A percentile compares a stretch with the other conserved stretches of the same genome.
Evolutionary conservation across 1,140 invertebrate species (phyloP).

Genomic region (Aphaenogaster floridana): DNA sequence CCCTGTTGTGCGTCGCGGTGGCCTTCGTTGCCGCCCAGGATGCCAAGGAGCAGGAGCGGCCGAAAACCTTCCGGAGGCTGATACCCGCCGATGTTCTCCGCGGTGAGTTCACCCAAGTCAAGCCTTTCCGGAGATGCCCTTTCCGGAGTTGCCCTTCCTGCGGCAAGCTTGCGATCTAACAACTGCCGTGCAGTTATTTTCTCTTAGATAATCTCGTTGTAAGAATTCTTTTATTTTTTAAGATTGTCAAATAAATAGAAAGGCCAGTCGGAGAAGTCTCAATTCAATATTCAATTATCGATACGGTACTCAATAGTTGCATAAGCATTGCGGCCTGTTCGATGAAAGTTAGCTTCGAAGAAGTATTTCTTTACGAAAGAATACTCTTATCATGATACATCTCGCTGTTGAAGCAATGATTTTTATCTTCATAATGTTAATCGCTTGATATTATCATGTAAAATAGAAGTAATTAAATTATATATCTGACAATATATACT

Average conservation of each 20-base stretch:
- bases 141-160: too few species aligned
- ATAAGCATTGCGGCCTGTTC: not conserved
- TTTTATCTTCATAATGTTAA: constrained; percentile 2
- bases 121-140: not conserved
- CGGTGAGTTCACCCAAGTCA: constrained; percentile 87
- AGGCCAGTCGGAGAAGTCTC: not conserved
- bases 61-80: constrained; percentile 92
- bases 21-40: constrained; percentile 88
- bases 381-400: constrained; percentile 1
- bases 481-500: not conserved
- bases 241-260: not conserved
- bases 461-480: not conserved
- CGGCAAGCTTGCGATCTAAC: not conserved
- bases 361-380: not conserved
- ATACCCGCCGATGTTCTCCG: constrained; percentile 95
- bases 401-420: not conserved
- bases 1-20: constrained; percentile 85
- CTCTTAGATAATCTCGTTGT: not conserved
- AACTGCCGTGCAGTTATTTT: not conserved
- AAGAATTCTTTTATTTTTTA: not conserved
- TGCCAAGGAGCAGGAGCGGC: constrained; percentile 88
- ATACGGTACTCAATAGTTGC: not conserved
- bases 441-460: not conserved
- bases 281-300: not conserved
- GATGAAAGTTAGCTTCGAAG: not conserved